phyloP scores from a whole-genome alignment of 2,888 invertebrate species.

The Caenorhabditis doughertyi region DNA sequence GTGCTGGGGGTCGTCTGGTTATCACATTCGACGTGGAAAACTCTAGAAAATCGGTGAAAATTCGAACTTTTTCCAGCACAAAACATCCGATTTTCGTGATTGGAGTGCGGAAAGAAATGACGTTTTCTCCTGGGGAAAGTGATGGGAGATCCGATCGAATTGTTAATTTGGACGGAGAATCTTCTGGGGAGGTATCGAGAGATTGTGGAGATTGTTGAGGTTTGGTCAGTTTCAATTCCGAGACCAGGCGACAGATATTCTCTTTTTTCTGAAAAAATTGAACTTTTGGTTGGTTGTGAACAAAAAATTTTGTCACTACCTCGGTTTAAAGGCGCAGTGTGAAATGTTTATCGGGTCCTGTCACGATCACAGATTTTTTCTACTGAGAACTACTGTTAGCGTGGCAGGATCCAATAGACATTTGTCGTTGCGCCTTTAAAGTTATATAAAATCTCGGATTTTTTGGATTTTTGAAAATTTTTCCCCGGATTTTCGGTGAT shows the following conservation, averaged over 20 bases:
- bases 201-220: neutral
- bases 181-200: neutral
- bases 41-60: conserved; percentile 21
- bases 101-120: conserved; percentile 28
- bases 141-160: neutral
- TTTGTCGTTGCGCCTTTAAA: no score
- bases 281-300: neutral
- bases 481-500: no score
- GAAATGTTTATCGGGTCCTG: no score
- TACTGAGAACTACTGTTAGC: no score
- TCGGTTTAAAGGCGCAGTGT: no score
- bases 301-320: no score
- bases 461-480: no score
- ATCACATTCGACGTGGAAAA: conserved; percentile 37
- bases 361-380: no score
- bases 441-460: no score
- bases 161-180: neutral
- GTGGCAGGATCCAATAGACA: no score
- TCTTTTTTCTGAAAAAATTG: conserved; percentile 55
- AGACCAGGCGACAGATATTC: conserved; percentile 52
- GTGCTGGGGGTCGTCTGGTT: conserved; percentile 26
- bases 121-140: conserved; percentile 22
- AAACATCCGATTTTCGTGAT: conserved; percentile 58
- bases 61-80: conserved; percentile 44
- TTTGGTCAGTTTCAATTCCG: conserved; percentile 26